Conservation (phyloP, 2,888 invertebrate species). For the Chrysodeixis includens region DNA sequence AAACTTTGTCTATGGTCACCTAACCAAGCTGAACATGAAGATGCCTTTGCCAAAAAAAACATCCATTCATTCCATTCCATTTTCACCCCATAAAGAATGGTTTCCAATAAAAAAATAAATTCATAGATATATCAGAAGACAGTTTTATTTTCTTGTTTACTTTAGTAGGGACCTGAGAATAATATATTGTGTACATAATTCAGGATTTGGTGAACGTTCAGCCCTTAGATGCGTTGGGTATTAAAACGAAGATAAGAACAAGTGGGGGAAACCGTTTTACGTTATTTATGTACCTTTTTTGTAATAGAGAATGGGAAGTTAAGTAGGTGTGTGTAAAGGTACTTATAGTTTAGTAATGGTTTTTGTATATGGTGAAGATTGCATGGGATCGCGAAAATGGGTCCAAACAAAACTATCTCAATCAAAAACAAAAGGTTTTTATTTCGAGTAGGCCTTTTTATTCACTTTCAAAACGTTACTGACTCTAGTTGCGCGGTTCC, state of each 20-base stretch:
- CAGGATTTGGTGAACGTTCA: slow-evolving; percentile 34
- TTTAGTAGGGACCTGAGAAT: slow-evolving; percentile 6
- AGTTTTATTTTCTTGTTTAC: slow-evolving; percentile 45
- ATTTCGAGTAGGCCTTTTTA: no score
- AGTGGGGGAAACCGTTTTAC: slow-evolving; percentile 13
- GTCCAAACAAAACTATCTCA: no score
- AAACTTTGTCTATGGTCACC: neutral
- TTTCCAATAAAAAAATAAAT: slow-evolving; percentile 12
- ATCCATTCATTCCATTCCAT: neutral
- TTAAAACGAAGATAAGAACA: slow-evolving; percentile 8
- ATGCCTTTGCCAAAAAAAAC: neutral
- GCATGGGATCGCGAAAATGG: no score
- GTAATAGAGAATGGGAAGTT: neutral
- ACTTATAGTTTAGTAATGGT: no score
- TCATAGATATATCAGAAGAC: slow-evolving; percentile 10
- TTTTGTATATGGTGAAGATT: no score
- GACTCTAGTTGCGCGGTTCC: no score
- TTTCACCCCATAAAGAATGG: slow-evolving; percentile 1
- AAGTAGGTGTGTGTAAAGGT: neutral
- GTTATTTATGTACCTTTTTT: slow-evolving; percentile 7
- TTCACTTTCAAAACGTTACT: no score
- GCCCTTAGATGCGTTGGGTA: slow-evolving; percentile 28
- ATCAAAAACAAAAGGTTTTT: no score
- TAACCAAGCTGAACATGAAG: no score
- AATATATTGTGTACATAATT: slow-evolving; percentile 45